Conservation (phyloP, 2,797 vertebrate species). For the Alfaro cultratus region DNA sequence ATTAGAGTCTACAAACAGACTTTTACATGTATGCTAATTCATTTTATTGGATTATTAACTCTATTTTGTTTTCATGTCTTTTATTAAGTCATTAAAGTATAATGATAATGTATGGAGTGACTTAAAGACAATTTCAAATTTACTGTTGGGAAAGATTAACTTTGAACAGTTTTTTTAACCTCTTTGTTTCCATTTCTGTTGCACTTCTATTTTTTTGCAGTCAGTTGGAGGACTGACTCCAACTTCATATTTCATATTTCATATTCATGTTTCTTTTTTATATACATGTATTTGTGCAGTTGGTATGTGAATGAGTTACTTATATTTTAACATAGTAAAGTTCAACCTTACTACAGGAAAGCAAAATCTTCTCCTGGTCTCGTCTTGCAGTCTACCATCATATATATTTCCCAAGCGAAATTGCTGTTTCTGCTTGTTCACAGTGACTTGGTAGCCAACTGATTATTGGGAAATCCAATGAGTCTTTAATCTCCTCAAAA, state of each 20-base stretch:
- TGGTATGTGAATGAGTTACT: not conserved
- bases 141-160: not conserved
- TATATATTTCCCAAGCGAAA: not conserved
- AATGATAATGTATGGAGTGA: not conserved
- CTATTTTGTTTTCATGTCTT: conserved; percentile 1
- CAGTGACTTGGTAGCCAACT: conserved; percentile 30
- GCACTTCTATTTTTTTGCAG: conserved; percentile 22
- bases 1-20: conserved; percentile 2
- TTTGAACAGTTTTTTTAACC: conserved; percentile 16
- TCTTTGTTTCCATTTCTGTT: conserved; percentile 10
- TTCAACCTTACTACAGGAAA: conserved; percentile 12
- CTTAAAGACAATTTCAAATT: not conserved
- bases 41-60: conserved; percentile 9
- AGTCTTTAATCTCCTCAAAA: conserved; percentile 59
- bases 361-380: not conserved
- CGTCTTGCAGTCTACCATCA: not conserved
- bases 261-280: not conserved
- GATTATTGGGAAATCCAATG: conserved; percentile 42
- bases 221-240: not conserved
- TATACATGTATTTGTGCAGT: not conserved
- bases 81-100: not conserved
- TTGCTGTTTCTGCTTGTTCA: conserved; percentile 13
- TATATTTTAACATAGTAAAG: conserved; percentile 4
- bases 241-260: no score
- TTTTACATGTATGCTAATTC: not conserved